These are phyloP conservation scores for Leptinotarsa lineolata DNA, from an alignment of 1,140 invertebrate species.

Conservation along the genomic window DNA sequence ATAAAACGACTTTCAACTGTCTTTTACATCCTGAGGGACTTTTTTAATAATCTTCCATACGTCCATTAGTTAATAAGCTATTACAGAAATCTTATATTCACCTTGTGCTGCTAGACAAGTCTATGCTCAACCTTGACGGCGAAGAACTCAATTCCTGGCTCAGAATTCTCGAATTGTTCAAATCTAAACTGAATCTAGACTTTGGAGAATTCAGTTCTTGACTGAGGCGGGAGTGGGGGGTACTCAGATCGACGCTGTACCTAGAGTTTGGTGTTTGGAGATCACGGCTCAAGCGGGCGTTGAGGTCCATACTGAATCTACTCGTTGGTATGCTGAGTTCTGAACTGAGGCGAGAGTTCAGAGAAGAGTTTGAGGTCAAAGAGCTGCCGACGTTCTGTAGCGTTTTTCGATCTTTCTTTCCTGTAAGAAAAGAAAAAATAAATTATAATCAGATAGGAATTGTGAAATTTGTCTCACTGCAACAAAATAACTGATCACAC, in stretches of 20 bases:
- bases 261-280: constrained; percentile 64
- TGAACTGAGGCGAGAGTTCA: constrained; percentile 64
- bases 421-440: neutral
- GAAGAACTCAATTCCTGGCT: constrained; percentile 56
- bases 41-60: no score
- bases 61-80: no score
- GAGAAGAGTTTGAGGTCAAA: constrained; percentile 60
- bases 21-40: no score
- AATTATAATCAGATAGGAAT: no score
- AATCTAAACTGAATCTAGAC: constrained; percentile 63
- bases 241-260: constrained; percentile 65
- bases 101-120: constrained; percentile 45
- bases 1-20: no score
- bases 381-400: constrained; percentile 51
- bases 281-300: constrained; percentile 62
- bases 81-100: neutral
- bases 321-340: constrained; percentile 63
- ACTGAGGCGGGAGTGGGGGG: constrained; percentile 59
- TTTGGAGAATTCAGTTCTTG: constrained; percentile 64
- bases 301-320: constrained; percentile 62
- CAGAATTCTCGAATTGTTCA: constrained; percentile 62
- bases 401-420: constrained; percentile 61
- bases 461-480: no score
- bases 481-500: no score
- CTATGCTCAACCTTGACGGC: constrained; percentile 45